phyloP scores from a whole-genome alignment of 2,888 invertebrate species.

The Periphyllus acericola region DNA sequence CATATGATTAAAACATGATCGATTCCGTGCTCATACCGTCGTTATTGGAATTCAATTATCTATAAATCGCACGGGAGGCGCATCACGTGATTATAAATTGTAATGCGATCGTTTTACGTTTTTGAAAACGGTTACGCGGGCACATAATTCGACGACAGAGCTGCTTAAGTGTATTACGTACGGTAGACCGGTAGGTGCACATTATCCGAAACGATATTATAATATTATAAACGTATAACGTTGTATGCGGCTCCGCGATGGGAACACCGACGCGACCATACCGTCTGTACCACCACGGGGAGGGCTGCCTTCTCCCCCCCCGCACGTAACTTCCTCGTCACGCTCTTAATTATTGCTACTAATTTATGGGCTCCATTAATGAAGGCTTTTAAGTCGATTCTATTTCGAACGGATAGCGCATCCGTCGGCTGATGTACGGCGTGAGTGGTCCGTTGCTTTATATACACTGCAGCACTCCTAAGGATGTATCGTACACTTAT shows the following conservation, averaged over 20 bases:
- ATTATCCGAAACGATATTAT: not conserved
- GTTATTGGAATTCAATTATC: too few relatives aligned
- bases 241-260: not conserved
- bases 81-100: too few relatives aligned
- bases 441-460: not conserved
- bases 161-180: not conserved
- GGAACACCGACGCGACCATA: not conserved
- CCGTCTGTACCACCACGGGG: not conserved
- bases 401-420: conserved; percentile 32
- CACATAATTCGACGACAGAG: not conserved
- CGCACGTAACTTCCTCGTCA: not conserved
- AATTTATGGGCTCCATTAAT: conserved; percentile 52
- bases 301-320: too few relatives aligned
- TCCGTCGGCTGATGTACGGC: conserved; percentile 16
- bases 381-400: conserved; percentile 50
- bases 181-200: not conserved
- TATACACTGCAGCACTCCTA: not conserved
- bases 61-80: too few relatives aligned
- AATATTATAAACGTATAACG: not conserved
- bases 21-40: too few relatives aligned
- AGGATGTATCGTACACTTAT: not conserved
- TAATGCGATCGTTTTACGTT: too few relatives aligned
- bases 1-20: too few relatives aligned
- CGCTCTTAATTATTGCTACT: conserved; percentile 16
- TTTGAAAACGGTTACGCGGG: not conserved